These are phyloP conservation scores for Emydura subglobosa DNA, from an alignment of 2,113 vertebrate species.

Conservation along the genomic window DNA sequence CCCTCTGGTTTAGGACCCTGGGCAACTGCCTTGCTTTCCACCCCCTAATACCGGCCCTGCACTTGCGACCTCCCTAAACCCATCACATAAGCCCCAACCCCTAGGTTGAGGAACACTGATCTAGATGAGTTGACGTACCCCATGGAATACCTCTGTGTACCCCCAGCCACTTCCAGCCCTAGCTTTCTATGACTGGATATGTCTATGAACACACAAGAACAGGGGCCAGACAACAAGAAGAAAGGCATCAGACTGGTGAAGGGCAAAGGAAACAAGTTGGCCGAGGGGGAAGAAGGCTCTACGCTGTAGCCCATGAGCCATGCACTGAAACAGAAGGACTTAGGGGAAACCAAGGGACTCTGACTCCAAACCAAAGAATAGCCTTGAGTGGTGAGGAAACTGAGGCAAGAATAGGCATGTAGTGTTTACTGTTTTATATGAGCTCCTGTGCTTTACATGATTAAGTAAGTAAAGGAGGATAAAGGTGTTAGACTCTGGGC, in stretches of 20 bases:
- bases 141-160: background rate
- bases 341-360: background rate
- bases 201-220: background rate
- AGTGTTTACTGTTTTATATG: too few species aligned
- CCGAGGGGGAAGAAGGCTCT: background rate
- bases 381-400: background rate
- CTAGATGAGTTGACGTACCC: background rate
- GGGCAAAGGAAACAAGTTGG: background rate
- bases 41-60: background rate
- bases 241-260: background rate
- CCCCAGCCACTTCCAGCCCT: background rate
- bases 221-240: background rate
- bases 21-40: background rate
- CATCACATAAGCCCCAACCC: background rate
- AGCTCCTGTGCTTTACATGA: too few species aligned
- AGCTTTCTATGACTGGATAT: background rate
- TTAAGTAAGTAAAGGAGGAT: too few species aligned
- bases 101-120: background rate
- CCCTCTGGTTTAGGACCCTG: too few species aligned
- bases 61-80: background rate
- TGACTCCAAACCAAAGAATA: background rate
- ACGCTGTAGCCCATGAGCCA: background rate
- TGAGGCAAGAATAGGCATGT: background rate
- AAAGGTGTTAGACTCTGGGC: too few species aligned
- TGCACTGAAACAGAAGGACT: background rate